Conservation (phyloP, 2,113 vertebrate species). For the Thunnus maccoyii region DNA sequence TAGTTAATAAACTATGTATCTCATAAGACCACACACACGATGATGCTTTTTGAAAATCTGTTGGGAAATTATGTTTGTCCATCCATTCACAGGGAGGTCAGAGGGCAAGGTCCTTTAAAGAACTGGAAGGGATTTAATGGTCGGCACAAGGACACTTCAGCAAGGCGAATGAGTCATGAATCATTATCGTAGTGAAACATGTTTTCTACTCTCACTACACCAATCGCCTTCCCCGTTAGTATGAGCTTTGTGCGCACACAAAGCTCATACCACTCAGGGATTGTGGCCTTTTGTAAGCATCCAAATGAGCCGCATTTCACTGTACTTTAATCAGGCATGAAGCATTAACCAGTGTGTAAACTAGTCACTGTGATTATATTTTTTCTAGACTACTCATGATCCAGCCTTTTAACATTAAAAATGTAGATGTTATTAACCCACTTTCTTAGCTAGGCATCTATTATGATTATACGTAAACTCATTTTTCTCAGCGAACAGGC, state of each 20-base stretch:
- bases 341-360: constrained; percentile 31
- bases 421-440: constrained; percentile 64
- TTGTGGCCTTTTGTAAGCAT: constrained; percentile 15
- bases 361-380: constrained; percentile 16
- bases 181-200: constrained; percentile 14
- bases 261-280: not conserved
- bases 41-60: not conserved
- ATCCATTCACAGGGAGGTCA: not conserved
- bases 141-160: constrained; percentile 49
- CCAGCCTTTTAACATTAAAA: constrained; percentile 61
- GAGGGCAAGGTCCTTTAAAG: not conserved
- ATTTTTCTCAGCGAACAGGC: constrained; percentile 22
- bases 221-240: constrained; percentile 6
- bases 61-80: not conserved
- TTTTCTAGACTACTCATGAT: constrained; percentile 31
- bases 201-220: not conserved
- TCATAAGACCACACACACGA: not conserved
- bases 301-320: constrained; percentile 8
- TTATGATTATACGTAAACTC: constrained; percentile 43
- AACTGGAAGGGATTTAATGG: constrained; percentile 26
- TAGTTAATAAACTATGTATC: not conserved
- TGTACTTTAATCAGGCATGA: constrained; percentile 17
- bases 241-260: not conserved
- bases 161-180: constrained; percentile 26
- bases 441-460: constrained; percentile 36